Percentiles rank a stretch among this genome's conserved stretches.
Evolutionary conservation across 2,888 invertebrate genomes (phyloP).

Genomic region (Agelastica alni): DNA sequence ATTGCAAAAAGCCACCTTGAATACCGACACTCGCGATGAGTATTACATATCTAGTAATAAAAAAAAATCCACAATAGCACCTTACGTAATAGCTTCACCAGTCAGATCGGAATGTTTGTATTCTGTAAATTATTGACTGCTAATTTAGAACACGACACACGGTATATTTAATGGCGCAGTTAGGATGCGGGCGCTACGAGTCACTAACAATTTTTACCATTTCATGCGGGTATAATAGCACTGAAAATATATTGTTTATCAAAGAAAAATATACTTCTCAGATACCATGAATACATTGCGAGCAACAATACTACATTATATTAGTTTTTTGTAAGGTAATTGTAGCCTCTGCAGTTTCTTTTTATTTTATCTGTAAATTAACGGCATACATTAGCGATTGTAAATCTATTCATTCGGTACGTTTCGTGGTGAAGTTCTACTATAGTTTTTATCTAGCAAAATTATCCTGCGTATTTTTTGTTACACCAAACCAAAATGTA

Average conservation of each 20-base stretch:
- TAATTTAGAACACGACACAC: constrained; percentile 1
- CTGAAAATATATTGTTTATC: neutral
- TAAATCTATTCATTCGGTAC: too few relatives aligned
- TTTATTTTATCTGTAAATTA: neutral
- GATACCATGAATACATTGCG: too few relatives aligned
- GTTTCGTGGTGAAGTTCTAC: too few relatives aligned
- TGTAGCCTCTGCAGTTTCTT: too few relatives aligned
- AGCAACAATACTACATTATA: too few relatives aligned
- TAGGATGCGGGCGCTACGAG: constrained; percentile 11
- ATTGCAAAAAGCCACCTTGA: neutral
- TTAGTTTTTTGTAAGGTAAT: too few relatives aligned
- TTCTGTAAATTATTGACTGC: constrained; percentile 11
- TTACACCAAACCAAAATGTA: too few relatives aligned
- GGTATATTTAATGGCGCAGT: neutral
- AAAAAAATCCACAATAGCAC: neutral
- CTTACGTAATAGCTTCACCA: neutral
- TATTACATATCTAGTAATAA: neutral
- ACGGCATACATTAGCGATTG: too few relatives aligned
- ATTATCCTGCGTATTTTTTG: too few relatives aligned
- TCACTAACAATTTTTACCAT: neutral
- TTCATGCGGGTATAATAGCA: constrained; percentile 9
- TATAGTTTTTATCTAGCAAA: too few relatives aligned
- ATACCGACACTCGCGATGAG: neutral
- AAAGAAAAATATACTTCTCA: too few relatives aligned
- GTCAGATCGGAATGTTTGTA: constrained; percentile 13